Conservation (phyloP, 2,113 vertebrate species). For the Progne subis region DNA sequence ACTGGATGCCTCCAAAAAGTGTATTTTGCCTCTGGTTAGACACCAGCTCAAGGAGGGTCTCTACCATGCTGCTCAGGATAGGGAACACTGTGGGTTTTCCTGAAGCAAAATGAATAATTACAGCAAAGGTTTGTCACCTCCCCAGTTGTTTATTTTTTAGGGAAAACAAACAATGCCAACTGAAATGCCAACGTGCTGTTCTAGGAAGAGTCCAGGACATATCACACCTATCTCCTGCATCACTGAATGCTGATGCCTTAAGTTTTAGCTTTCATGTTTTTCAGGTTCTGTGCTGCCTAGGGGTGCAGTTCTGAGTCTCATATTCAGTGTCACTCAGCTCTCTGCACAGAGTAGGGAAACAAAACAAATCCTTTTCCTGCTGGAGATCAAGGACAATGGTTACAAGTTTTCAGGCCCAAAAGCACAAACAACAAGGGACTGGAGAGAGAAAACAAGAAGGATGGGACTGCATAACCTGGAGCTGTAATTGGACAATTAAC, state of each 20-base stretch:
- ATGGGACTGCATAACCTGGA: no score
- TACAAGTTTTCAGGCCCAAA: no score
- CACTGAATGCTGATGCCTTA: not conserved
- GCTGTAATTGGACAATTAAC: not conserved
- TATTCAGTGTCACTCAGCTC: not conserved
- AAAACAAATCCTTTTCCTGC: not conserved
- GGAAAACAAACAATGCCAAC: not conserved
- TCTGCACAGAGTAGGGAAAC: not conserved
- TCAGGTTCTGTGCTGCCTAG: not conserved
- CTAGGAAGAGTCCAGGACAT: not conserved
- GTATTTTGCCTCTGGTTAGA: no score
- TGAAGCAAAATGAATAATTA: not conserved
- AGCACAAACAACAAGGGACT: no score
- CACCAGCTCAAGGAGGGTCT: not conserved
- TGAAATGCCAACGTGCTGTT: not conserved
- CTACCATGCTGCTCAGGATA: not conserved
- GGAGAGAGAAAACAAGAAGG: no score
- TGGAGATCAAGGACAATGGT: no score
- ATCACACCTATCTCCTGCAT: not conserved
- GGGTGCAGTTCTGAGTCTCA: not conserved
- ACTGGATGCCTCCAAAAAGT: not conserved
- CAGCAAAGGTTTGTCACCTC: not conserved
- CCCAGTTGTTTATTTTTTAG: not conserved
- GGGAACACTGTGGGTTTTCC: not conserved
- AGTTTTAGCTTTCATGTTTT: not conserved